Conservation (phyloP, 2,113 vertebrate genomes). For the Laterallus jamaicensis region DNA sequence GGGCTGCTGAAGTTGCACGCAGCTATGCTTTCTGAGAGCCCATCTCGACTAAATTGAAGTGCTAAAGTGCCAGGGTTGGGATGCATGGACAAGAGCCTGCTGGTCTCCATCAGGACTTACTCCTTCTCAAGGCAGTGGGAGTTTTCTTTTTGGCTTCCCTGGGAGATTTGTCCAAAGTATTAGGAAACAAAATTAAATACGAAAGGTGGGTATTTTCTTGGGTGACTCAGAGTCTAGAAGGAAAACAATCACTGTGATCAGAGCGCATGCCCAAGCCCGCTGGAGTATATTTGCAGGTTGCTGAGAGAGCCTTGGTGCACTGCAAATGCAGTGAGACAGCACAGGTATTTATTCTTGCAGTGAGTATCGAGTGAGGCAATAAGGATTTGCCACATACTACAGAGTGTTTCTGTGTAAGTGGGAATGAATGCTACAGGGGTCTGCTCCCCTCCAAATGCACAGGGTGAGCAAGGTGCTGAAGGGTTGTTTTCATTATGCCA, state of each 20-base stretch:
- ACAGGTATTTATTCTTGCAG: background rate
- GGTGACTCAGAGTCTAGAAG: background rate
- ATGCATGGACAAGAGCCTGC: background rate
- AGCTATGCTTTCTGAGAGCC: background rate
- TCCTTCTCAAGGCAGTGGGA: background rate
- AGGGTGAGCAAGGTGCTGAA: background rate
- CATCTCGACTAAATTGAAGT: background rate
- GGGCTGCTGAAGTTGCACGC: accelerated
- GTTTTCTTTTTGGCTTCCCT: background rate
- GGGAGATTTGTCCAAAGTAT: background rate
- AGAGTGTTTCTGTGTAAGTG: slow-evolving; percentile 35
- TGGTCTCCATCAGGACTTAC: background rate
- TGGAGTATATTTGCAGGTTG: background rate
- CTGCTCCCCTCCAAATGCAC: slow-evolving; percentile 2
- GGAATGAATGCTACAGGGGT: slow-evolving; percentile 4
- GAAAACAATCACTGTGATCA: background rate
- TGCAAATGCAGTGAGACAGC: background rate
- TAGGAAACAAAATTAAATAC: background rate
- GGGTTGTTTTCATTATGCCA: slow-evolving; percentile 24
- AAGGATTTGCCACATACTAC: background rate
- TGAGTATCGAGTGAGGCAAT: background rate
- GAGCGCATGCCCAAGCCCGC: background rate
- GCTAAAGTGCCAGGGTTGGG: background rate
- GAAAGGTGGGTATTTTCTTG: background rate
- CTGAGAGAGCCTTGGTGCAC: background rate